phyloP scores from a whole-genome alignment of 1,140 invertebrate genomes.

The Orchesella cincta region DNA sequence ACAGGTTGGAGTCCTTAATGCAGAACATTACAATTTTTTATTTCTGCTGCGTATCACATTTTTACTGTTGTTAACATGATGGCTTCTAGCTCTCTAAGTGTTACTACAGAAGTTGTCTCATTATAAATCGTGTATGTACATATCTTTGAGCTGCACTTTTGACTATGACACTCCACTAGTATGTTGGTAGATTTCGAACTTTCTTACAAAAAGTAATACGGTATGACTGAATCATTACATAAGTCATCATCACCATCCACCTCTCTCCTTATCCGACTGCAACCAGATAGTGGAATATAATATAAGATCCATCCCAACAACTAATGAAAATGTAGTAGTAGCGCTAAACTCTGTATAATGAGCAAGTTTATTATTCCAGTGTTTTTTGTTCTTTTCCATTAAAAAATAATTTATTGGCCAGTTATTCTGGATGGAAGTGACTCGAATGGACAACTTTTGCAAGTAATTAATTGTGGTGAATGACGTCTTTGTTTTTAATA shows the following conservation, averaged over 20 bases:
- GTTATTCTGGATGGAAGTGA: conserved; percentile 12
- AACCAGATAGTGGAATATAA: neutral
- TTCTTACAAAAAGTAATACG: too few relatives aligned
- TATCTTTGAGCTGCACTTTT: too few relatives aligned
- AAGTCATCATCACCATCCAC: neutral
- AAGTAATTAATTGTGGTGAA: conserved; percentile 7
- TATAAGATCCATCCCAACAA: neutral
- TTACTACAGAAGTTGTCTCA: too few relatives aligned
- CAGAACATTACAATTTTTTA: neutral
- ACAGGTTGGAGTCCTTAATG: neutral
- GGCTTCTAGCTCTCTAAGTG: too few relatives aligned
- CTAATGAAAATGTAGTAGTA: neutral
- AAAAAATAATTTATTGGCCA: conserved; percentile 12
- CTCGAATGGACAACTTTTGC: conserved; percentile 3
- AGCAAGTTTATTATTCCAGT: neutral
- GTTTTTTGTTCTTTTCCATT: neutral
- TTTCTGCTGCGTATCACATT: too few relatives aligned
- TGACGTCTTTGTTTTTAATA: neutral
- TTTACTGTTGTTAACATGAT: too few relatives aligned
- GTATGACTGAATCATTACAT: neutral
- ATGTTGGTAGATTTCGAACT: too few relatives aligned
- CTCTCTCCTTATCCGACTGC: neutral
- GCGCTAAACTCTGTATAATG: neutral
- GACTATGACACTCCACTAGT: too few relatives aligned
- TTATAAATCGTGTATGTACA: too few relatives aligned